phyloP scores from a whole-genome alignment of 35 echinoderm and acorn worm species.

The Ptychodera flava region DNA sequence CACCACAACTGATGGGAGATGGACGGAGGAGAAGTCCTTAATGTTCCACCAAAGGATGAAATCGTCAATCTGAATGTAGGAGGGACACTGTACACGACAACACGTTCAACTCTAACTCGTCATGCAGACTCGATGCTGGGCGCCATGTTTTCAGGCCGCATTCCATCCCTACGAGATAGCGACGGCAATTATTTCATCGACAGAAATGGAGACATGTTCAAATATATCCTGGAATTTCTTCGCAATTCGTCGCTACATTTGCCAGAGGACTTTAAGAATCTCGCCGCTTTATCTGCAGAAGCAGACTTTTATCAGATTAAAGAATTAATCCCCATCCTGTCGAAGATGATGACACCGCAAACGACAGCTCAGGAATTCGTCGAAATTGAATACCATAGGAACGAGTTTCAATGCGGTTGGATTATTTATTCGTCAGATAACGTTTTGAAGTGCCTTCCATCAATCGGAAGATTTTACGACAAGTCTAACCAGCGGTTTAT shows the following conservation, averaged over 20 bases:
- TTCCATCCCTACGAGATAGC: background rate
- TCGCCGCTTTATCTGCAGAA: background rate
- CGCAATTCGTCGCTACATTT: background rate
- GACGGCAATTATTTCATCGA: background rate
- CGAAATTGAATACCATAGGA: background rate
- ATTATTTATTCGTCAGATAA: background rate
- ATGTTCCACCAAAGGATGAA: too few relatives aligned
- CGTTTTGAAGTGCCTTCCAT: background rate
- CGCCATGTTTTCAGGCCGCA: conserved; percentile 5
- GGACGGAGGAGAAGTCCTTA: too few relatives aligned
- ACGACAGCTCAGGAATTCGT: background rate
- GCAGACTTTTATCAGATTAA: background rate
- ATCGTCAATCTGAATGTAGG: conserved; percentile 65
- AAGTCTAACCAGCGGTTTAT: background rate
- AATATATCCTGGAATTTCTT: background rate
- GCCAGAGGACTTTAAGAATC: background rate
- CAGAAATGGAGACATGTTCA: background rate
- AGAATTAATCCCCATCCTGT: background rate
- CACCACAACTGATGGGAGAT: too few relatives aligned
- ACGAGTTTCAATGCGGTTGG: background rate
- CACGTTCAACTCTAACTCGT: conserved; percentile 35
- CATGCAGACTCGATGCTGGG: conserved; percentile 14
- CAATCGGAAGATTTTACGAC: background rate
- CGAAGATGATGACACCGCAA: background rate
- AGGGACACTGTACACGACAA: conserved; percentile 51